These are phyloP conservation scores for Nannospalax galili DNA, from an alignment of 2,113 vertebrate genomes.

Conservation along the genomic window DNA sequence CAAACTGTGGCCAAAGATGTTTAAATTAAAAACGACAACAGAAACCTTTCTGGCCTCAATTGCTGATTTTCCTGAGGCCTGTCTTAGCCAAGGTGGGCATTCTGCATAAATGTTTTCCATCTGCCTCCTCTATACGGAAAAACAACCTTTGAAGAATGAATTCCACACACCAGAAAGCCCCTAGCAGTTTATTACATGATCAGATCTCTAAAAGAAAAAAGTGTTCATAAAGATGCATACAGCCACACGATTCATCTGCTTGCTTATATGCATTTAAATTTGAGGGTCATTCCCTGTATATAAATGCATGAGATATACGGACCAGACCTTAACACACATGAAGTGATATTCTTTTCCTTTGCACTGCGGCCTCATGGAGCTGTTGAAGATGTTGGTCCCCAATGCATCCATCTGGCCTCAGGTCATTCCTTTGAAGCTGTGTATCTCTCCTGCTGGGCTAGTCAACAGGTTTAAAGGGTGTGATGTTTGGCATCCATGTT, in stretches of 20 bases:
- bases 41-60: accelerated
- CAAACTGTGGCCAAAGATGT: constrained; percentile 82
- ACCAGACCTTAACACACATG: not conserved
- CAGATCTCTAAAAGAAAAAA: too few species aligned
- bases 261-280: too few species aligned
- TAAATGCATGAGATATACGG: not conserved
- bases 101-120: constrained; percentile 25
- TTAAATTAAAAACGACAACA: not conserved
- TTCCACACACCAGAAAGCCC: not conserved
- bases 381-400: not conserved
- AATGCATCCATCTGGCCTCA: constrained; percentile 72
- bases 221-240: too few species aligned
- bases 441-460: constrained; percentile 85
- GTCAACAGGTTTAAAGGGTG: constrained; percentile 83
- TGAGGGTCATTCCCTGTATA: not conserved
- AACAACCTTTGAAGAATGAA: not conserved
- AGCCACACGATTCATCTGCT: too few species aligned
- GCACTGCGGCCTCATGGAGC: constrained; percentile 9
- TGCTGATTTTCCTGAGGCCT: not conserved
- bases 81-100: not conserved
- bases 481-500: constrained; percentile 83
- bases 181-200: too few species aligned
- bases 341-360: constrained; percentile 18
- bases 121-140: not conserved
- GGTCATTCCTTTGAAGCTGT: constrained; percentile 79